Conservation (phyloP, 2,888 invertebrate genomes). For the Perizoma affinitatum region DNA sequence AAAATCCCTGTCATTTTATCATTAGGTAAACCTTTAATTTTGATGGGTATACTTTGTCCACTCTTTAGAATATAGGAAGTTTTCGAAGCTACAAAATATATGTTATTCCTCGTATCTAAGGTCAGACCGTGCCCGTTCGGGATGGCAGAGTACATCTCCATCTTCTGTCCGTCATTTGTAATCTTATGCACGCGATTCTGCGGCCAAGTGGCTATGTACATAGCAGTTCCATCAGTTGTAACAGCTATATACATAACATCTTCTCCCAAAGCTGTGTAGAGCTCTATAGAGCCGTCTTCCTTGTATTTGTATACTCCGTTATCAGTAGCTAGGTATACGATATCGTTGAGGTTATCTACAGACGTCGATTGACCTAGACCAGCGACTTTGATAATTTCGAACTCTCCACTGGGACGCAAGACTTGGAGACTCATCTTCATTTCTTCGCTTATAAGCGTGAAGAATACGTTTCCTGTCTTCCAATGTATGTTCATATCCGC, state of each 20-base stretch:
- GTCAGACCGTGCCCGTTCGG: conserved; percentile 76
- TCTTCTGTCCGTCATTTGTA: conserved; percentile 63
- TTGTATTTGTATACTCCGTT: conserved; percentile 77
- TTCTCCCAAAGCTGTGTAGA: conserved; percentile 68
- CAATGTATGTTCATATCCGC: conserved; percentile 75
- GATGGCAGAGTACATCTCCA: conserved; percentile 62
- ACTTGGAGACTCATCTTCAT: conserved; percentile 74
- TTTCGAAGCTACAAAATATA: conserved; percentile 73
- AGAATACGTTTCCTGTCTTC: conserved; percentile 71
- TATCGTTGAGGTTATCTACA: conserved; percentile 77
- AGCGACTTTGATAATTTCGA: conserved; percentile 65
- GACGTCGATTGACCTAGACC: conserved; percentile 74
- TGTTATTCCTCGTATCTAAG: conserved; percentile 68
- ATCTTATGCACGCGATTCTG: conserved; percentile 73
- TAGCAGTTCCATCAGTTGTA: conserved; percentile 58
- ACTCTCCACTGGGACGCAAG: conserved; percentile 59
- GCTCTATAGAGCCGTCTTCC: conserved; percentile 62
- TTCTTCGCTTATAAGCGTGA: conserved; percentile 70
- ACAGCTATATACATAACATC: conserved; percentile 76
- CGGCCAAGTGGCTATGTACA: conserved; percentile 78
- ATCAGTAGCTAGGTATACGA: conserved; percentile 75
- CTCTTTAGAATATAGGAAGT: conserved; percentile 67
- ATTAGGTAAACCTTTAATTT: conserved; percentile 66
- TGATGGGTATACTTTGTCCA: conserved; percentile 62
- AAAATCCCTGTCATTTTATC: conserved; percentile 73